phyloP scores from a whole-genome alignment of 2,797 vertebrate genomes.

The Hippopotamyrus pictus region DNA sequence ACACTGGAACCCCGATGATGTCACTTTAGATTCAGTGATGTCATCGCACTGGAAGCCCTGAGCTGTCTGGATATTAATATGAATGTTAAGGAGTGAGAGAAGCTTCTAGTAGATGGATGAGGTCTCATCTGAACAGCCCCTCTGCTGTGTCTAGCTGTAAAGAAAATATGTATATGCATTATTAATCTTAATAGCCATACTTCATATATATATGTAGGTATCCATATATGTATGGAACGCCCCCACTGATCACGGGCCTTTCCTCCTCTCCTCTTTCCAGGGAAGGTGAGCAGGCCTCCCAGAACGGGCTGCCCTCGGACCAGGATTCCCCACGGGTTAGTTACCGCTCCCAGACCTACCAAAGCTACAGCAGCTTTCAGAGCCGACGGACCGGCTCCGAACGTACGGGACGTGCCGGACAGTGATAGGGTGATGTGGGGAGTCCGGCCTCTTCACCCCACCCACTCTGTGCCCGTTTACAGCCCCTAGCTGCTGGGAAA shows the following conservation, averaged over 20 bases:
- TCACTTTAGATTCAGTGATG: neutral
- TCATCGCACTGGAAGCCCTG: neutral
- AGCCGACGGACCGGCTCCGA: constrained; percentile 73
- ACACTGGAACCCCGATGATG: neutral
- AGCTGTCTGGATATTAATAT: neutral
- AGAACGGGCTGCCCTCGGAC: constrained; percentile 84
- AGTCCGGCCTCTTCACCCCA: constrained; percentile 2
- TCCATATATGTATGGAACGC: neutral
- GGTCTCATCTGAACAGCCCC: neutral
- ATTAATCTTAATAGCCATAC: neutral
- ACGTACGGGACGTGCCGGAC: constrained; percentile 60
- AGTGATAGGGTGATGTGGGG: constrained; percentile 50
- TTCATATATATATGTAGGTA: neutral
- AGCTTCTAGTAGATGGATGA: neutral
- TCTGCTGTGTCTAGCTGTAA: neutral
- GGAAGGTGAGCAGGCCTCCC: constrained; percentile 79
- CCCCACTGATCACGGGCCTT: neutral
- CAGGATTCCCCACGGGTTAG: constrained; percentile 96
- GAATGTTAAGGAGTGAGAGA: neutral
- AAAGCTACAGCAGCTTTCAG: constrained; percentile 92
- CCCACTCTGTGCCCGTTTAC: neutral
- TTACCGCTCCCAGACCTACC: constrained; percentile 94
- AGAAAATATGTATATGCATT: neutral
- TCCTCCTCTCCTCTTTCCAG: constrained; percentile 49
- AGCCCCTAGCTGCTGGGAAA: neutral